Evolutionary conservation across 2,797 vertebrate species (phyloP).

Genomic region (Leptodactylus fallax): DNA sequence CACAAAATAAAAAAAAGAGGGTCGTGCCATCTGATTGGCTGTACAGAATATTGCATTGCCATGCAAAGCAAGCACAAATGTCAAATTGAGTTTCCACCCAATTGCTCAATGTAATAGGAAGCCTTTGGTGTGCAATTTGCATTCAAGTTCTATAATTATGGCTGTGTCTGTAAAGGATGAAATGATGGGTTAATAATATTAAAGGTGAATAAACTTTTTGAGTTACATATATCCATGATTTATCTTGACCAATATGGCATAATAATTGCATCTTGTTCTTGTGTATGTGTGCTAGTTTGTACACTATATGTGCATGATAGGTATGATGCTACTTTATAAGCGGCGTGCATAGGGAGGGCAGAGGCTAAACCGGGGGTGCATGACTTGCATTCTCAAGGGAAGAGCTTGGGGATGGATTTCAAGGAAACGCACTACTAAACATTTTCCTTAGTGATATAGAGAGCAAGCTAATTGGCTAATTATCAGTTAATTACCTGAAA

Average conservation of each 20-base stretch:
- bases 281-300: not conserved
- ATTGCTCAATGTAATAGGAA: slow-evolving; percentile 26
- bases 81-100: slow-evolving; percentile 21
- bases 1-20: not conserved
- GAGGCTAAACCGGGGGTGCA: slow-evolving; percentile 3
- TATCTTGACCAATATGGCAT: not conserved
- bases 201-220: not conserved
- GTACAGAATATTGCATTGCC: not conserved
- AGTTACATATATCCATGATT: not conserved
- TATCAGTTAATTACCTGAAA: slow-evolving; percentile 58
- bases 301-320: not conserved
- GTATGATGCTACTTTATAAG: not conserved
- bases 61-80: slow-evolving; percentile 14
- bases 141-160: not conserved
- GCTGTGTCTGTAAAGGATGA: not conserved
- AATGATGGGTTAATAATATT: slow-evolving; percentile 15
- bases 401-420: slow-evolving; percentile 19
- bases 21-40: not conserved
- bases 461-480: slow-evolving; percentile 55
- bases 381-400: slow-evolving; percentile 10
- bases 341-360: not conserved
- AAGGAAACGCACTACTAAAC: slow-evolving; percentile 36
- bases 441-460: slow-evolving; percentile 57
- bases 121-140: slow-evolving; percentile 4
- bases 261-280: not conserved